These are phyloP conservation scores for Axea sp. DNA, from an alignment of 2,888 invertebrate species.

Conservation along the genomic window DNA sequence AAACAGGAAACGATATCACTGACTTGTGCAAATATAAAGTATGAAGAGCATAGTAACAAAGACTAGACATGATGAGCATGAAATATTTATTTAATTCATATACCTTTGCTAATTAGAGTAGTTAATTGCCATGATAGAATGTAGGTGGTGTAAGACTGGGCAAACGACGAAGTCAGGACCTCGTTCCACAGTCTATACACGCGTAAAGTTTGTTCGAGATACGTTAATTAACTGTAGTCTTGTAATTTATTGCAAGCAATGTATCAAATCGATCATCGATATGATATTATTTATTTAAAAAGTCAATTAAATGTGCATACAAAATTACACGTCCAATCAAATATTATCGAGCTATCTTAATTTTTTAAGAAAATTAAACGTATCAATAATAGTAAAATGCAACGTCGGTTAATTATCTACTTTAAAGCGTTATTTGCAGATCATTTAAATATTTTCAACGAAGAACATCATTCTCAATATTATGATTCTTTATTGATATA, in stretches of 20 bases:
- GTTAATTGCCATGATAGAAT: constrained; percentile 62
- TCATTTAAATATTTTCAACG: no score
- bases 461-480: no score
- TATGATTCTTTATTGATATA: no score
- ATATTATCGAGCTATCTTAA: no score
- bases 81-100: constrained; percentile 62
- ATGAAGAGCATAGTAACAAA: constrained; percentile 49
- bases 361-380: no score
- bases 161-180: constrained; percentile 60
- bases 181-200: constrained; percentile 58
- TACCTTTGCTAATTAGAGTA: constrained; percentile 60
- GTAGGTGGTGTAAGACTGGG: constrained; percentile 53
- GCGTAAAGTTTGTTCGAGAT: constrained; percentile 59
- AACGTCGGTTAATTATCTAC: no score
- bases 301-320: not conserved
- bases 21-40: constrained; percentile 41
- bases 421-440: no score
- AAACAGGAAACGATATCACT: constrained; percentile 42
- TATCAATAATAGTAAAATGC: no score
- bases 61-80: constrained; percentile 53
- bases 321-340: not conserved
- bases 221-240: constrained; percentile 61
- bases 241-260: constrained; percentile 48
- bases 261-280: constrained; percentile 55
- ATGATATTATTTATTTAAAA: constrained; percentile 44